phyloP scores from a whole-genome alignment of 2,888 invertebrate species.

The Tortricodes alternella region DNA sequence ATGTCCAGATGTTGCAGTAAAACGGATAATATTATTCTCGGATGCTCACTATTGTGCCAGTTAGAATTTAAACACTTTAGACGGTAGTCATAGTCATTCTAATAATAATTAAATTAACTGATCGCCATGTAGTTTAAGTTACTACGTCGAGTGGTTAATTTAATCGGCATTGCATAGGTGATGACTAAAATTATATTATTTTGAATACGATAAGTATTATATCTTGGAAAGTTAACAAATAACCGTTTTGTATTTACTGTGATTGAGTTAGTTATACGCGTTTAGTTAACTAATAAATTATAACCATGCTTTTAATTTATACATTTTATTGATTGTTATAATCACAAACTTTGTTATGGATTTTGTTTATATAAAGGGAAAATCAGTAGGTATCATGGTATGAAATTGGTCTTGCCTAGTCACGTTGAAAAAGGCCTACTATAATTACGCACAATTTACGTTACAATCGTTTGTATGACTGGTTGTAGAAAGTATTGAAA shows the following conservation, averaged over 20 bases:
- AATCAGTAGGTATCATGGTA: constrained; percentile 23
- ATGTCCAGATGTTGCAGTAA: constrained; percentile 57
- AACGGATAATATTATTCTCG: constrained; percentile 57
- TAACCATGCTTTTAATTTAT: constrained; percentile 53
- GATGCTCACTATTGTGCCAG: constrained; percentile 80
- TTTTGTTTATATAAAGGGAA: constrained; percentile 23
- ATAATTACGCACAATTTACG: constrained; percentile 69
- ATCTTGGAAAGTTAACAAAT: constrained; percentile 44
- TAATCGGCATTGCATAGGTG: constrained; percentile 7
- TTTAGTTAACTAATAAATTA: constrained; percentile 32
- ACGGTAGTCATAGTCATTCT: constrained; percentile 61
- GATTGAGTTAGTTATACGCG: constrained; percentile 65
- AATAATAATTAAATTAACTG: constrained; percentile 47
- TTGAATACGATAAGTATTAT: constrained; percentile 33
- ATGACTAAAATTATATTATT: constrained; percentile 27
- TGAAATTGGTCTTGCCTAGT: constrained; percentile 69
- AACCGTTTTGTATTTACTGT: constrained; percentile 69
- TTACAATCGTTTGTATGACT: constrained; percentile 43
- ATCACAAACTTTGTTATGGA: constrained; percentile 24
- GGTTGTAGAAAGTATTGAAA: constrained; percentile 31
- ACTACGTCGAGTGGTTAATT: constrained; percentile 34
- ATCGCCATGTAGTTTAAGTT: constrained; percentile 50
- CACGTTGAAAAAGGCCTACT: constrained; percentile 77
- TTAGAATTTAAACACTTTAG: constrained; percentile 66
- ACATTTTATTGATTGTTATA: constrained; percentile 31